Evolutionary conservation across 2,888 invertebrate genomes (phyloP), one percentile per base, ranked within the genome.

Genomic region (Catotricha subobsoleta): DNA sequence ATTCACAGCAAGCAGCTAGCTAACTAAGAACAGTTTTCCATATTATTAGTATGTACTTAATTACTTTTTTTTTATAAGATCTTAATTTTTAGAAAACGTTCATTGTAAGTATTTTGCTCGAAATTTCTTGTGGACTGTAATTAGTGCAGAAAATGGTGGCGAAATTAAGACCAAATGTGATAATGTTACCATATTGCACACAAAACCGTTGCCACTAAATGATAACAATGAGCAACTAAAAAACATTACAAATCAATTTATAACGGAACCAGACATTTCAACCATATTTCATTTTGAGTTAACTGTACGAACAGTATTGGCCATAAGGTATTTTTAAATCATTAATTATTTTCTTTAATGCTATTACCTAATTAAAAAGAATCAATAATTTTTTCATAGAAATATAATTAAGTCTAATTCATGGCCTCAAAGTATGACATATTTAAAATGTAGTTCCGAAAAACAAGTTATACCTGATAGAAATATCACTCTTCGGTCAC

Each of bases 251-350:
- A 55, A 66, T 80, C 55, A 77, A 7, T 34, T 34, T 6, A 34
- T 20, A 34, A 34, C 20, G 13, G 34, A 34, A 21, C 34, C 20
- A 34, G 77, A 80, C 61, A 76, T 86, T 45, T 73, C 78, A 31
- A 75, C 81, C 1, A 80, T 82, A 5, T 90, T 91, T 62, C 88
- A 90, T 62, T 90, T 87, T 60, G 91, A 92, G 62, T 62, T 91
- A 46, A 74, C 80, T 19, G 59, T 82, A 44, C 67, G 79, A 48
- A 72, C 81, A 3, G 74, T 83, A 53, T 60, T 80, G 49, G 71
- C 81, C 7, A 66, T 82, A 47, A 80, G 76, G 81, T 80, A 69
- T 28, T 15, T 27, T n/a, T 18, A 28, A 16, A n/a, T 6, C 3
- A 25, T 20, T 9, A 19, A 20, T 7, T 12, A 12, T 28, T 10